Conservation (phyloP, 2,888 invertebrate genomes). For the Hoplodrina ambigua region DNA sequence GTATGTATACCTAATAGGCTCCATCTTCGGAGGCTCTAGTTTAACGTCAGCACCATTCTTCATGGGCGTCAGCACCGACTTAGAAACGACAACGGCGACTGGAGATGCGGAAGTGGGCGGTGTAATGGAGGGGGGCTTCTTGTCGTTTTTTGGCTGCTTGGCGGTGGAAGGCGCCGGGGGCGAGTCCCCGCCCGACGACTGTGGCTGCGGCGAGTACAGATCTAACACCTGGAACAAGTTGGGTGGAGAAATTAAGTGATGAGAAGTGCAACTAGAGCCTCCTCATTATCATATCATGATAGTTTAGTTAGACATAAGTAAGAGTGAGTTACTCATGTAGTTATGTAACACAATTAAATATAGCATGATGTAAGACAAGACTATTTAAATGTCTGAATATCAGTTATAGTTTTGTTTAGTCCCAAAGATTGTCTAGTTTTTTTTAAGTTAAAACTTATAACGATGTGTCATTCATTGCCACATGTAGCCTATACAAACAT, state of each 20-base stretch:
- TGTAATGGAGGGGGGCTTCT: constrained; percentile 87
- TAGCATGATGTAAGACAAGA: too few species aligned
- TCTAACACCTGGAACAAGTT: constrained; percentile 92
- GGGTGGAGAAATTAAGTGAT: neutral
- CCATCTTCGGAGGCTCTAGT: constrained; percentile 79
- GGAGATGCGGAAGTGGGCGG: constrained; percentile 88
- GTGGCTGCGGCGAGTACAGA: constrained; percentile 95
- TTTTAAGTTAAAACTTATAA: neutral
- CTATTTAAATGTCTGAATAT: too few species aligned
- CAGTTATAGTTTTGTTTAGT: too few species aligned
- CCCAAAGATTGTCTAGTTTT: neutral
- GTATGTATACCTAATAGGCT: constrained; percentile 78
- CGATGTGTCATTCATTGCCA: neutral
- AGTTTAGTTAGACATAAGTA: too few species aligned
- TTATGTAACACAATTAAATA: too few species aligned
- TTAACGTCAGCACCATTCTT: constrained; percentile 84
- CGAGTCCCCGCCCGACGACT: constrained; percentile 91
- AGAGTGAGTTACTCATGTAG: too few species aligned
- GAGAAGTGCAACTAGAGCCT: neutral
- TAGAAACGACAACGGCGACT: constrained; percentile 77
- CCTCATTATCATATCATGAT: too few species aligned
- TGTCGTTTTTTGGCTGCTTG: constrained; percentile 90
- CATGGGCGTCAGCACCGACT: constrained; percentile 78
- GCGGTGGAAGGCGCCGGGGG: constrained; percentile 91
- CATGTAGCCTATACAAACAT: neutral